A percentile compares a stretch with the other conserved stretches of the same genome.
phyloP scores from a whole-genome alignment of 2,888 invertebrate species.

The Cryptocheilus praepositus region DNA sequence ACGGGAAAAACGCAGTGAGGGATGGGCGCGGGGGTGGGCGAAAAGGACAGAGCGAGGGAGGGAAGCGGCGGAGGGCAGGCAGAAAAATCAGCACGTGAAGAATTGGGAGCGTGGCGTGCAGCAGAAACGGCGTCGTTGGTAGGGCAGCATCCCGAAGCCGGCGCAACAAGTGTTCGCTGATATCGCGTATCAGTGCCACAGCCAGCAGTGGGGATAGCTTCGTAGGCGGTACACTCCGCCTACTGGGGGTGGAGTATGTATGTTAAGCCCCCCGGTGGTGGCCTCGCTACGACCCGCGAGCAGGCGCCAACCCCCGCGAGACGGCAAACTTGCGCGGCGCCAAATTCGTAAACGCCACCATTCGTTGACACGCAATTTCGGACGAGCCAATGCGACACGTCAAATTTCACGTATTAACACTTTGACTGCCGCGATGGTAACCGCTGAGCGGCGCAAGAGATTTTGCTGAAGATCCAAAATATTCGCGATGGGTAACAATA shows the following conservation, averaged over 20 bases:
- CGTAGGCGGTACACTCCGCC: constrained; percentile 72
- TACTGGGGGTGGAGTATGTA: constrained; percentile 68
- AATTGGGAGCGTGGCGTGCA: constrained; percentile 41
- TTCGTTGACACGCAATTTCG: no score
- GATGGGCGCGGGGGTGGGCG: not conserved
- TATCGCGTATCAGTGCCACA: constrained; percentile 69
- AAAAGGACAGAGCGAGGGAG: not conserved
- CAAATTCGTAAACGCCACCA: no score
- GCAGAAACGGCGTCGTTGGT: constrained; percentile 15
- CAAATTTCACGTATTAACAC: no score
- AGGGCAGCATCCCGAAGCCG: constrained; percentile 41
- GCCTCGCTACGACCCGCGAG: constrained; percentile 27
- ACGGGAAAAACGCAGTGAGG: not conserved
- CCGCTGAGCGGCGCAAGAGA: no score
- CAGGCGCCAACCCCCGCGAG: constrained; percentile 23
- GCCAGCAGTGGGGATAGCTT: constrained; percentile 57
- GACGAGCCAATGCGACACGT: no score
- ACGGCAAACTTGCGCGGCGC: constrained; percentile 1
- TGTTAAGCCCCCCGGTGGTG: constrained; percentile 56
- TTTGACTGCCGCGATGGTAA: no score
- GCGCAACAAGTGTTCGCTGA: constrained; percentile 71
- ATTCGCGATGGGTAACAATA: no score
- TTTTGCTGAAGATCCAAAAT: no score
- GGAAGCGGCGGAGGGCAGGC: constrained; percentile 11
- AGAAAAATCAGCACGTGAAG: constrained; percentile 62